Percentiles rank a stretch among this genome's conserved stretches.
phyloP scores from a whole-genome alignment of 2,797 vertebrate species.

The Sternarchorhynchus goeldii region DNA sequence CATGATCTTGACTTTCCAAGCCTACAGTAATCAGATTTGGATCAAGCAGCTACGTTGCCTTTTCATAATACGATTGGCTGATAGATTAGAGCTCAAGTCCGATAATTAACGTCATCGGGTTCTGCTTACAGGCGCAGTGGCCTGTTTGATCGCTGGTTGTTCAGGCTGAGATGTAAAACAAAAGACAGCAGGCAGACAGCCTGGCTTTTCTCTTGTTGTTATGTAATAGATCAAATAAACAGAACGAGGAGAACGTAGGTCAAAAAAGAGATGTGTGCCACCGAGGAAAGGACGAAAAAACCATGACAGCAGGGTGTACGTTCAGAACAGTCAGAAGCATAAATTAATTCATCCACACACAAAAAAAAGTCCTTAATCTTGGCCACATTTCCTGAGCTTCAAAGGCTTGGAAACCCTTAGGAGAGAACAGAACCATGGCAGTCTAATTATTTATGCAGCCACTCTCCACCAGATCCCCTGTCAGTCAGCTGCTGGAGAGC shows the following conservation, averaged over 20 bases:
- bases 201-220: constrained; percentile 14
- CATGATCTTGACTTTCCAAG: constrained; percentile 15
- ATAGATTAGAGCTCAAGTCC: constrained; percentile 35
- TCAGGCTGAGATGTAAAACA: constrained; percentile 29
- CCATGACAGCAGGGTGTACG: constrained; percentile 5
- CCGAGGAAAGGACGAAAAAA: constrained; percentile 24
- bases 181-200: constrained; percentile 20
- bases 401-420: constrained; percentile 46
- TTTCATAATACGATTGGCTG: constrained; percentile 36
- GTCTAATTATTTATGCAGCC: constrained; percentile 51
- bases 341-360: constrained; percentile 48
- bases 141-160: constrained; percentile 24
- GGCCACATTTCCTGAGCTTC: constrained; percentile 55
- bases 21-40: constrained; percentile 35
- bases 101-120: constrained; percentile 42
- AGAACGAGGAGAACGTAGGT: constrained; percentile 5
- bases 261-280: constrained; percentile 32
- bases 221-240: constrained; percentile 30
- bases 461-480: constrained; percentile 44
- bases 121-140: constrained; percentile 3
- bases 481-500: constrained; percentile 50
- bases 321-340: constrained; percentile 35
- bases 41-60: constrained; percentile 31
- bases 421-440: constrained; percentile 49
- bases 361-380: constrained; percentile 48